Evolutionary conservation across 2,797 vertebrate genomes (phyloP).

Genomic region (Sebastes trivittatus): DNA sequence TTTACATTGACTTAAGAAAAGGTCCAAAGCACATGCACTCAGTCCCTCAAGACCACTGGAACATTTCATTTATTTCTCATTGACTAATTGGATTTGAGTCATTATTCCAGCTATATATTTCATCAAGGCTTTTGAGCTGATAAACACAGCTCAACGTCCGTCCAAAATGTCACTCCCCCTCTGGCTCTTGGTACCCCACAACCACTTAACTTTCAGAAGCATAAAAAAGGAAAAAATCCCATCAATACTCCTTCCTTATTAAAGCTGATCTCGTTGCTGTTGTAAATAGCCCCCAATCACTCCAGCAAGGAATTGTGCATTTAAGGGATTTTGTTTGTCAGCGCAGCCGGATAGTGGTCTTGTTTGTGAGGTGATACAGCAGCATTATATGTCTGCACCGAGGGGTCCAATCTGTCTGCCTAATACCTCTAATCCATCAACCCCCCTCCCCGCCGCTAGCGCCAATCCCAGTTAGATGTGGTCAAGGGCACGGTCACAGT

Average conservation of each 20-base stretch:
- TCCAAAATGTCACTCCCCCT: neutral
- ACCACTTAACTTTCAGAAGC: neutral
- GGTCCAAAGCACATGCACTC: neutral
- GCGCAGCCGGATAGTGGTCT: neutral
- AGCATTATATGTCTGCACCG: conserved; percentile 50
- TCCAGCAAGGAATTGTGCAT: conserved; percentile 33
- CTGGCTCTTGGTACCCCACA: neutral
- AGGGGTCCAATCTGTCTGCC: conserved; percentile 37
- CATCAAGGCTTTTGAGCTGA: neutral
- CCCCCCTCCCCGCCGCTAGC: conserved; percentile 24
- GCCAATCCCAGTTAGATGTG: conserved; percentile 29
- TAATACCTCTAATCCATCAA: conserved; percentile 63
- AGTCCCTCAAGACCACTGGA: neutral
- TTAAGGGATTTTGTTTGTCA: conserved; percentile 48
- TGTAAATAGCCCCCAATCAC: neutral
- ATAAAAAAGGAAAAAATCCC: neutral
- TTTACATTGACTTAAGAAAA: conserved; percentile 9
- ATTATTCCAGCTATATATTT: conserved; percentile 7
- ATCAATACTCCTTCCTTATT: neutral
- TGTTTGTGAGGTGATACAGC: conserved; percentile 20
- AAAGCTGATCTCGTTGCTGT: neutral
- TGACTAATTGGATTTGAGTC: conserved; percentile 27
- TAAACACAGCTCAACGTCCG: neutral
- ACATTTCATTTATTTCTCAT: conserved; percentile 36
- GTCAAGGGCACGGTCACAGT: conserved; percentile 37